Base-by-base conservation (phyloP, 2,797 vertebrate genomes). In the Rhodeus uyekii region DNA sequence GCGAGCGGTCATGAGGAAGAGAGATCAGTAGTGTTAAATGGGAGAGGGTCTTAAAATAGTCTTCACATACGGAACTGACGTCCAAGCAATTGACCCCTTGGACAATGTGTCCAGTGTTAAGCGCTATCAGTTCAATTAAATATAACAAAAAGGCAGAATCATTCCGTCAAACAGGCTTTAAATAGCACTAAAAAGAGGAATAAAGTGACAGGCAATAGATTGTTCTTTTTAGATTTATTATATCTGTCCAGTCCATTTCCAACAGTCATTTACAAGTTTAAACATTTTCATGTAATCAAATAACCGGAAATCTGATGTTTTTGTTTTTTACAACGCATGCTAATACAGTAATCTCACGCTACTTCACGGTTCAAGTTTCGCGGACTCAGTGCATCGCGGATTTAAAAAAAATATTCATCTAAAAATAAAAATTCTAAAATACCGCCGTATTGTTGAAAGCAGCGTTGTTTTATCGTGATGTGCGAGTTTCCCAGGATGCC, bases 21-120 rank as follows among this genome's bases (percentile, higher is more conserved):
- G 44, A 81, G 22, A 87, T 84, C 78, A 76, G 50, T 55, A 65
- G 53, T 68, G 38, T 61, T 34, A 64, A 42, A 22, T 53, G n/a
- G 75, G 4, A 36, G 27, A 68, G 19, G 13, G 36, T 27, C 5
- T 67, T 39, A 55, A 39, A 18, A 65, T 18, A 7, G 3, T 36
- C 24, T 58, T 78, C 24, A 68, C 9, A 10, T 55, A n/a, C n/a
- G n/a, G 38, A 44, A 68, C 1, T 39, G 6, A 50, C 24, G 24
- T 14, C 34, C 34, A 68, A 60, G 76, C 58, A 55, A 50, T 50
- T 36, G 10, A 38, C 18, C 2, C 24, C 44, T 16, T 18, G n/a
- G 39, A 58, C 38, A 3, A 36, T 27, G 48, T 42, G 71, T 29
- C 75, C 27, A 8, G 19, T 38, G 36, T 1, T n/a, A 53, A 53